phyloP scores from a whole-genome alignment of 2,888 invertebrate genomes.

The Mermis nigrescens region DNA sequence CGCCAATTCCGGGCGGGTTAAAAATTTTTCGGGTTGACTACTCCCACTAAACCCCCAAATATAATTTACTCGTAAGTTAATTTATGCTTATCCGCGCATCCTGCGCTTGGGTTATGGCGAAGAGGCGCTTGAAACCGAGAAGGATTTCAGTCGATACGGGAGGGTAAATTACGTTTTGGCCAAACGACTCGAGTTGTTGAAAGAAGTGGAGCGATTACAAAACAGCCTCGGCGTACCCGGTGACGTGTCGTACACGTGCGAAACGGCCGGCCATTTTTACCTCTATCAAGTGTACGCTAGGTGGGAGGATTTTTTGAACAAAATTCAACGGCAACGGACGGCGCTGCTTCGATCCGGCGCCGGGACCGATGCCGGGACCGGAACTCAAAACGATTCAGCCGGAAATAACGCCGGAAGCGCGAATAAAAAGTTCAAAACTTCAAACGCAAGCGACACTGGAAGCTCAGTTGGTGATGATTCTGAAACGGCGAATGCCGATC shows the following conservation, averaged over 20 bases:
- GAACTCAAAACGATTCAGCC: too few species aligned
- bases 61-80: too few species aligned
- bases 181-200: conserved; percentile 67
- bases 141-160: conserved; percentile 94
- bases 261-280: conserved; percentile 93
- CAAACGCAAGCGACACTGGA: background rate
- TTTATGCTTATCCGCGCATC: background rate
- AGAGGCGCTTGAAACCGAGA: conserved; percentile 91
- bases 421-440: too few species aligned
- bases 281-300: conserved; percentile 50
- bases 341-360: conserved; percentile 31
- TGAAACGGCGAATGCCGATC: background rate
- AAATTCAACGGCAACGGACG: conserved; percentile 44
- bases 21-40: too few species aligned
- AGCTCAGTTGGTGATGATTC: too few species aligned
- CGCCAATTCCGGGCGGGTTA: too few species aligned
- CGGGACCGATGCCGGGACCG: too few species aligned
- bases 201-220: conserved; percentile 68
- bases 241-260: conserved; percentile 87
- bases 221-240: conserved; percentile 62
- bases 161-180: conserved; percentile 92
- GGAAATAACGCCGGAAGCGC: too few species aligned
- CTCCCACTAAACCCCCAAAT: too few species aligned
- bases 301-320: conserved; percentile 66
- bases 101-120: conserved; percentile 60